Evolutionary conservation across 2,797 vertebrate genomes (phyloP).

Genomic region (Sylvilagus floridanus): DNA sequence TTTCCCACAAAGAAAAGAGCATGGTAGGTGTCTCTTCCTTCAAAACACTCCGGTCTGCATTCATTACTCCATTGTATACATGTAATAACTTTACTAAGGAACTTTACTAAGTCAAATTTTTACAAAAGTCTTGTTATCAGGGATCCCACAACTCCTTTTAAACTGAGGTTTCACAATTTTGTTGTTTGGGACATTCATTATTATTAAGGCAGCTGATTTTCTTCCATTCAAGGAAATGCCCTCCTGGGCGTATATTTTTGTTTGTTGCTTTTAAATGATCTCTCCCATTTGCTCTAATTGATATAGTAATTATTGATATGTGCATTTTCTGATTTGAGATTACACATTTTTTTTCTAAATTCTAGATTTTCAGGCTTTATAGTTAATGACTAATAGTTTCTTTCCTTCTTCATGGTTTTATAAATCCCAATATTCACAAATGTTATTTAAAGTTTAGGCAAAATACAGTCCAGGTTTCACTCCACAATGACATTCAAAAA

Average conservation of each 20-base stretch:
- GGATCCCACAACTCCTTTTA: neutral
- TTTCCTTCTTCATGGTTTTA: no score
- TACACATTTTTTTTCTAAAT: neutral
- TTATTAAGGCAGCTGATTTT: neutral
- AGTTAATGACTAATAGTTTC: neutral
- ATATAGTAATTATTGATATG: neutral
- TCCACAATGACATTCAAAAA: slow-evolving; percentile 2
- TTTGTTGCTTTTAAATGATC: neutral
- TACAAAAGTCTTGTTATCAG: neutral
- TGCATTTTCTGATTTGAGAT: neutral
- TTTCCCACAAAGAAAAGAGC: slow-evolving; percentile 8
- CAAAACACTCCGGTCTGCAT: neutral
- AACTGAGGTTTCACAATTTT: neutral
- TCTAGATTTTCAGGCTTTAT: neutral
- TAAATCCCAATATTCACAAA: no score
- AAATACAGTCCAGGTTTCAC: neutral
- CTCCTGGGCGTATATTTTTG: neutral
- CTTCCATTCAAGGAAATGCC: neutral
- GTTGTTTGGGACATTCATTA: neutral
- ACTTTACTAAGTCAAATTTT: no score
- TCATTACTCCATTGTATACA: neutral
- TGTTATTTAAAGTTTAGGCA: no score
- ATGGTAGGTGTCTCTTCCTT: neutral
- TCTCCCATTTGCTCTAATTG: neutral
- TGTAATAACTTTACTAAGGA: neutral